These are phyloP conservation scores for Hypsopygia costalis DNA, from an alignment of 2,888 invertebrate genomes.

Conservation along the genomic window DNA sequence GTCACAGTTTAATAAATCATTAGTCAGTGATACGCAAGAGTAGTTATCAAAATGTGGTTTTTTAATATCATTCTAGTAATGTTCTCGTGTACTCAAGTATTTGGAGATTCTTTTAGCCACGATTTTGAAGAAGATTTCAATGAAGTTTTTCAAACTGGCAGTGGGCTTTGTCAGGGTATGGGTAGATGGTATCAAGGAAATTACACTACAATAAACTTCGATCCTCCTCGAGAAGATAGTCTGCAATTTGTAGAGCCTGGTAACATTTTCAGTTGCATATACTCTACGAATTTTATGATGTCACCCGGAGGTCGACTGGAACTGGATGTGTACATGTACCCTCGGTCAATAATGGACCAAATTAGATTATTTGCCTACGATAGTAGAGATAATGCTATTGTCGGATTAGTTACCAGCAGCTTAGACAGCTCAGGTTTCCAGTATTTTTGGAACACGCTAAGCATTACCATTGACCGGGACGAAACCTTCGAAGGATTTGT, in stretches of 20 bases:
- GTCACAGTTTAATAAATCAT: no score
- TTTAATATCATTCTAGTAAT: no score
- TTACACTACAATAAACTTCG: conserved; percentile 22
- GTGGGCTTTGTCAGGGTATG: conserved; percentile 22
- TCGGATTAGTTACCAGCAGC: no score
- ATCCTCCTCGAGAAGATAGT: conserved; percentile 25
- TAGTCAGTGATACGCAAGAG: no score
- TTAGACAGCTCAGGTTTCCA: no score
- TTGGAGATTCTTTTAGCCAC: conserved; percentile 30
- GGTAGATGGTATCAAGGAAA: conserved; percentile 24
- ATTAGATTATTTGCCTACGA: conserved; percentile 7
- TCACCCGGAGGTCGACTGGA: conserved; percentile 25
- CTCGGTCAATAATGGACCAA: neutral
- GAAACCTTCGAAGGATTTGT: conserved; percentile 24
- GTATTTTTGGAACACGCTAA: no score
- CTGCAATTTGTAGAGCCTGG: conserved; percentile 27
- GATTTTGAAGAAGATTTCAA: conserved; percentile 26
- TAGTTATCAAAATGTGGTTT: no score
- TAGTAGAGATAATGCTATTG: conserved; percentile 3
- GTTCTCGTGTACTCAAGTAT: no score
- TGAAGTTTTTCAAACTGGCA: conserved; percentile 22
- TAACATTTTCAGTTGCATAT: conserved; percentile 28
- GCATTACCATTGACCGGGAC: neutral
- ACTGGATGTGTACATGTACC: neutral
- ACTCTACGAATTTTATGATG: neutral